These are phyloP conservation scores for Rhodeus uyekii DNA, from an alignment of 2,797 vertebrate species.

Conservation along the genomic window DNA sequence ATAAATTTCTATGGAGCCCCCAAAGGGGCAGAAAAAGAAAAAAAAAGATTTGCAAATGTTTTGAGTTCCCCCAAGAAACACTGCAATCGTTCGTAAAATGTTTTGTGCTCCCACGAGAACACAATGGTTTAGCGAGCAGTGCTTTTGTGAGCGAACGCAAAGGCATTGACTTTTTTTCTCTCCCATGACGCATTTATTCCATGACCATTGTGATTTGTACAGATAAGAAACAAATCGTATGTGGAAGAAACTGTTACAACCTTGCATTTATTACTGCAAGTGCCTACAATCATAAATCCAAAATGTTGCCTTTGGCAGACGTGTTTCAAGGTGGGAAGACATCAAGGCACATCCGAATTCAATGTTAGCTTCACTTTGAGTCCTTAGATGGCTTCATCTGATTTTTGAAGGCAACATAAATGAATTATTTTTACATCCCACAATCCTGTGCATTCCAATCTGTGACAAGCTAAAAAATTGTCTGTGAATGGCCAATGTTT, in stretches of 20 bases:
- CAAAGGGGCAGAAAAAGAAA: too few relatives aligned
- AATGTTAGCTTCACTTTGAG: neutral
- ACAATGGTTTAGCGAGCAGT: too few relatives aligned
- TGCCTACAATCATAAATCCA: neutral
- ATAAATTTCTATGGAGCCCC: too few relatives aligned
- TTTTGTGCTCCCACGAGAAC: too few relatives aligned
- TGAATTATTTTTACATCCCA: neutral
- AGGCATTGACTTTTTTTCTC: neutral
- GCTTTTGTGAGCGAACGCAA: neutral
- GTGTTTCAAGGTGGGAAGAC: neutral
- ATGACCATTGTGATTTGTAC: neutral
- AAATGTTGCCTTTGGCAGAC: neutral
- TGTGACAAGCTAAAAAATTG: too few relatives aligned
- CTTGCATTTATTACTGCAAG: neutral
- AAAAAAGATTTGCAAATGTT: too few relatives aligned
- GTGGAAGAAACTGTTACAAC: neutral
- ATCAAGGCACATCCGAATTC: neutral
- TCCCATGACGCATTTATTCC: neutral
- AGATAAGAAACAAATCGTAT: neutral
- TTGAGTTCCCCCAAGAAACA: too few relatives aligned
- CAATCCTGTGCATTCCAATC: neutral
- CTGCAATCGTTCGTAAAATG: too few relatives aligned
- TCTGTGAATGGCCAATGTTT: too few relatives aligned
- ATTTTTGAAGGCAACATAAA: neutral
- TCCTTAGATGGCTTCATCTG: neutral